A percentile compares a stretch with the other conserved stretches of the same genome.
These are phyloP conservation scores for Linnaemya tessellans DNA, from an alignment of 2,888 invertebrate genomes.

Conservation along the genomic window DNA sequence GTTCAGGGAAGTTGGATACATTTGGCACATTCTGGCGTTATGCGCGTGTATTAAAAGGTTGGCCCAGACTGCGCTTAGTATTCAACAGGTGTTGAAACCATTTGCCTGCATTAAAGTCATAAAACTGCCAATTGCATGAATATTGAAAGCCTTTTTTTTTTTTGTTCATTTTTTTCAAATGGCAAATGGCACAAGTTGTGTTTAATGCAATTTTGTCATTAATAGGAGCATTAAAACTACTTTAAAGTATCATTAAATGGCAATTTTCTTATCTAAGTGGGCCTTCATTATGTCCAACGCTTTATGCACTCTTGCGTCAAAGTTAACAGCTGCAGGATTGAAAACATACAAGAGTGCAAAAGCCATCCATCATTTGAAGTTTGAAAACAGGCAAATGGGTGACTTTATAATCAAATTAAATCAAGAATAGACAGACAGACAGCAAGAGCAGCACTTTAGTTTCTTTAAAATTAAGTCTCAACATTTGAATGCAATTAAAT, in stretches of 20 bases:
- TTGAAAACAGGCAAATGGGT: background rate
- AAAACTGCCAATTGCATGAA: too few relatives aligned
- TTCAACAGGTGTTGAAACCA: too few relatives aligned
- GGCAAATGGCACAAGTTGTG: background rate
- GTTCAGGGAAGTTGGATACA: too few relatives aligned
- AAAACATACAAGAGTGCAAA: background rate
- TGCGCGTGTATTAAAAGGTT: too few relatives aligned
- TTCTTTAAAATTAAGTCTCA: background rate
- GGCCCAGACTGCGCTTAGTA: too few relatives aligned
- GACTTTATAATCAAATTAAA: background rate
- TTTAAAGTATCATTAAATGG: background rate
- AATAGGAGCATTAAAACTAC: background rate
- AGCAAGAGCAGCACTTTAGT: background rate
- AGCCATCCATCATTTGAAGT: conserved; percentile 18
- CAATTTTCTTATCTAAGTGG: background rate
- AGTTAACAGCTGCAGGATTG: background rate
- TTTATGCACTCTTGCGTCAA: background rate
- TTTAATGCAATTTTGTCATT: background rate
- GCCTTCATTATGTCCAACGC: background rate
- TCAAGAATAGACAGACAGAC: background rate
- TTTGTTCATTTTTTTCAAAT: too few relatives aligned
- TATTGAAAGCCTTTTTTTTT: background rate
- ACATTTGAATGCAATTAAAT: conserved; percentile 21
- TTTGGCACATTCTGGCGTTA: too few relatives aligned
- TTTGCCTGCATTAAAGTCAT: too few relatives aligned